Base-by-base conservation (phyloP, 2,113 vertebrate species). In the Vulpes ferrilata region DNA sequence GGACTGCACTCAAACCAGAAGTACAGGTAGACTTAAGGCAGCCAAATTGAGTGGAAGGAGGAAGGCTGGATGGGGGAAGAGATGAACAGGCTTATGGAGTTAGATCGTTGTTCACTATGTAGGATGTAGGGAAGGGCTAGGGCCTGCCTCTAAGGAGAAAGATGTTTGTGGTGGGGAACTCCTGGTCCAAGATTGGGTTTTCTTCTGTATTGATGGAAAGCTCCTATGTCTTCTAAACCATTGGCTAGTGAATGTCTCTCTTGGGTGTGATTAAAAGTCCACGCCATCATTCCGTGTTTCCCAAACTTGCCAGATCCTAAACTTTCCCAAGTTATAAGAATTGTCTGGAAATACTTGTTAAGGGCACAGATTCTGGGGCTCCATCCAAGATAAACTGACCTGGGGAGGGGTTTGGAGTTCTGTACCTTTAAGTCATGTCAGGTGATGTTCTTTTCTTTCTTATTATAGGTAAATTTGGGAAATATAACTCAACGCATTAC, bases 301-400 rank as follows among this genome's bases (percentile, higher is more conserved):
- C 89, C 92, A 86, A 93, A 95, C 88, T 96, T 98, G 60, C 35
- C 92, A 83, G 81, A 95, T 76, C 27, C 23, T n/a, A 88, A 93
- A 93, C 64, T 96, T 97, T 74, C 78, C 96, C 71, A 97, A 59
- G 62, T 57, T 90, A 27, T 55, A 89, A 82, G 71, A 69, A 86
- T 95, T 71, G 74, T 91, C 60, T 79, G 59, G 57, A 95, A 97
- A 74, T 76, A n/a, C 25, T 93, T 88, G 35, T 48, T 64, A 86
- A 85, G 8, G 22, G n/a, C 4, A 27, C 23, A 67, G 35, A n/a
- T 51, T 83, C 30, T 17, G 95, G 60, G 74, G 62, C 7, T 76
- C 15, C 30, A 78, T 48, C 11, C 7, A 86, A 55, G 30, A n/a
- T 92, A 30, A 27, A 48, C 7, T 94, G 60, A 93, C 62, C 55